phyloP scores from a whole-genome alignment of 2,113 vertebrate genomes.

The Chaetura pelagica region DNA sequence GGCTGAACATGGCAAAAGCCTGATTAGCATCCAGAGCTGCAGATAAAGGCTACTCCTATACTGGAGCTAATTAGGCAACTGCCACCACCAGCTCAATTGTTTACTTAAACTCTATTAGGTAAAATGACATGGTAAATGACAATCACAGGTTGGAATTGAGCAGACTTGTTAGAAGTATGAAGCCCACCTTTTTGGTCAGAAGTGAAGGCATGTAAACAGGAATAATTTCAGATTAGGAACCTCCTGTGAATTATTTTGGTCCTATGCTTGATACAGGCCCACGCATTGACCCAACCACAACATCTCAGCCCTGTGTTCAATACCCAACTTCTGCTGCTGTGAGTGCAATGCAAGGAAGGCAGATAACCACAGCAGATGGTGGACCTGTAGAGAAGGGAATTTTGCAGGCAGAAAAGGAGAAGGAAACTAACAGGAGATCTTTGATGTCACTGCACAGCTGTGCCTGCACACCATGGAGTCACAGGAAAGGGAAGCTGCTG shows the following conservation, averaged over 20 bases:
- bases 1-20: not conserved
- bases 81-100: not conserved
- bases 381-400: not conserved
- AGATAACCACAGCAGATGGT: fast-evolving
- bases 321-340: fast-evolving
- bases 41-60: not conserved
- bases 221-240: not conserved
- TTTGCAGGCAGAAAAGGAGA: not conserved
- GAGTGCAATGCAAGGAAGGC: not conserved
- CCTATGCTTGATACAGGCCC: not conserved
- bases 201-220: not conserved
- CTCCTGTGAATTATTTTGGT: not conserved
- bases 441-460: not conserved
- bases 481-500: not conserved
- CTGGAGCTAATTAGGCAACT: not conserved
- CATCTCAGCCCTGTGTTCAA: not conserved
- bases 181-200: not conserved
- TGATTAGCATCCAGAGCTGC: not conserved
- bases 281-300: not conserved
- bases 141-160: not conserved
- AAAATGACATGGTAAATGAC: not conserved
- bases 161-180: not conserved
- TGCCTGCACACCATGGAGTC: not conserved
- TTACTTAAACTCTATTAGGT: not conserved
- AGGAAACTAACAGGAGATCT: not conserved